Conservation (phyloP, 2,888 invertebrate genomes). For the Meloe dianella region DNA sequence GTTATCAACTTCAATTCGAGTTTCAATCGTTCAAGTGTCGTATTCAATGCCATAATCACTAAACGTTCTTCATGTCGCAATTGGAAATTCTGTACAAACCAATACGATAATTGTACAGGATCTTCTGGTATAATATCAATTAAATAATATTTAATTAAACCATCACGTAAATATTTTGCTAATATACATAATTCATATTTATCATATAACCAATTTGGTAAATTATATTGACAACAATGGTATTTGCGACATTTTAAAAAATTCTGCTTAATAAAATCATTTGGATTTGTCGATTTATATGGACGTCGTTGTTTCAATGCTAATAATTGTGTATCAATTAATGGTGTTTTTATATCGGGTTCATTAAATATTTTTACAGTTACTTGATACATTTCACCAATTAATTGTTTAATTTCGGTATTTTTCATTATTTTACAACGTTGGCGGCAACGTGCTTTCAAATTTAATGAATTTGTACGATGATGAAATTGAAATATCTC, state of each 20-base stretch:
- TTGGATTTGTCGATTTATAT: constrained; percentile 44
- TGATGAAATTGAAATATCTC: constrained; percentile 72
- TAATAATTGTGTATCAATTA: constrained; percentile 60
- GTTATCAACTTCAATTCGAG: constrained; percentile 63
- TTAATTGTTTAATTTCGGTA: constrained; percentile 51
- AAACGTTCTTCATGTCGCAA: constrained; percentile 70
- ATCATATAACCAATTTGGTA: constrained; percentile 55
- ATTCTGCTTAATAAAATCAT: constrained; percentile 50
- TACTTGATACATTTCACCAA: constrained; percentile 60
- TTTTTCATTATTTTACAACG: constrained; percentile 68
- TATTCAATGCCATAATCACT: constrained; percentile 69
- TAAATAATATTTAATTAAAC: constrained; percentile 44
- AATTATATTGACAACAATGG: constrained; percentile 53
- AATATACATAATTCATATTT: constrained; percentile 49
- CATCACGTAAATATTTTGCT: constrained; percentile 47
- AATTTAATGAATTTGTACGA: constrained; percentile 62
- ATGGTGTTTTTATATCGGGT: constrained; percentile 65
- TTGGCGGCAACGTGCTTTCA: constrained; percentile 79
- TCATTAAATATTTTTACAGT: constrained; percentile 75
- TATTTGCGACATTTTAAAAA: constrained; percentile 45
- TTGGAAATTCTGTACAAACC: constrained; percentile 80
- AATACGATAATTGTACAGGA: constrained; percentile 75
- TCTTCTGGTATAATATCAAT: constrained; percentile 67
- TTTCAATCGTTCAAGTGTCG: constrained; percentile 70
- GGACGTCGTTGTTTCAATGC: constrained; percentile 59